phyloP scores from a whole-genome alignment of 2,797 vertebrate species.

The Cossypha dichroa region DNA sequence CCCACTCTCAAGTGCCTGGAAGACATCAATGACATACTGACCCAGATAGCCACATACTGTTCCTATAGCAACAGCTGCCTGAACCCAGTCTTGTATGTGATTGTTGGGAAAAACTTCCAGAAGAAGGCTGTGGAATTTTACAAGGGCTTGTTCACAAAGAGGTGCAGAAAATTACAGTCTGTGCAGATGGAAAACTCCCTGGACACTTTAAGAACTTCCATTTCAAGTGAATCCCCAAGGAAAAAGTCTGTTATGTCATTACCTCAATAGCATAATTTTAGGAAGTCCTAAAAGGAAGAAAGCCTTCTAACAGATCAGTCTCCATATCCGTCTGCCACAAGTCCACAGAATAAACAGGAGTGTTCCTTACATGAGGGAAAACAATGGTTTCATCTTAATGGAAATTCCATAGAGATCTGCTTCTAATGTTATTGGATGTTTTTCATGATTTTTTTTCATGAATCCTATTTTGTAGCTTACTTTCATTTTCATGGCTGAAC shows the following conservation, averaged over 20 bases:
- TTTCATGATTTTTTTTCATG: neutral
- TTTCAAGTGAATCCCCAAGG: conserved; percentile 60
- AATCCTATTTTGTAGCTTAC: neutral
- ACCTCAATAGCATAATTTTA: neutral
- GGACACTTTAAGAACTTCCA: conserved; percentile 71
- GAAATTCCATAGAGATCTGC: neutral
- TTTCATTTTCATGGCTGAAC: neutral
- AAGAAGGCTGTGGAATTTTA: conserved; percentile 80
- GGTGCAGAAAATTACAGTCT: conserved; percentile 26
- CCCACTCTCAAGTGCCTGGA: conserved; percentile 69
- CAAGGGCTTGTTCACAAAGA: neutral
- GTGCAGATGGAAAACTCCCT: conserved; percentile 54
- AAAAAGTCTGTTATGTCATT: conserved; percentile 16
- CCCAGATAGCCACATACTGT: conserved; percentile 77
- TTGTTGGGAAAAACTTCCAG: conserved; percentile 88
- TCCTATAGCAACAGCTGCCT: conserved; percentile 88
- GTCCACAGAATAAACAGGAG: neutral
- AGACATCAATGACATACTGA: conserved; percentile 72
- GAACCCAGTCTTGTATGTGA: conserved; percentile 89
- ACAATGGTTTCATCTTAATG: neutral
- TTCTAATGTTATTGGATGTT: neutral
- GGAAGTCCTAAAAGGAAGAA: neutral
- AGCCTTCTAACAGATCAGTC: neutral
- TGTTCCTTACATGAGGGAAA: neutral
- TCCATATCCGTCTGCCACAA: neutral